These are phyloP conservation scores for Caenorhabditis auriculariae DNA, from an alignment of 2,888 invertebrate species.

Conservation along the genomic window DNA sequence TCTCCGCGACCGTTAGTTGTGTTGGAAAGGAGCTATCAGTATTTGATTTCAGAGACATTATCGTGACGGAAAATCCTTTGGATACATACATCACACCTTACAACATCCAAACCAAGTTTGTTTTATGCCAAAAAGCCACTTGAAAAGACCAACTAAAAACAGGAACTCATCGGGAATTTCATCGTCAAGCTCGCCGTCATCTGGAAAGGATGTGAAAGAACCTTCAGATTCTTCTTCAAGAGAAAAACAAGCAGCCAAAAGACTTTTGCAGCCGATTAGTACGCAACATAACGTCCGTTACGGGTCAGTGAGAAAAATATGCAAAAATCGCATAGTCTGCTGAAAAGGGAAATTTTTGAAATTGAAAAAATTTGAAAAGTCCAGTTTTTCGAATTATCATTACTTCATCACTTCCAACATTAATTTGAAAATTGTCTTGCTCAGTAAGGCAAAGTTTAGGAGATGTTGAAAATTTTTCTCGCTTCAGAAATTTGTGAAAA, in stretches of 20 bases:
- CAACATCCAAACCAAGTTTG: conserved; percentile 18
- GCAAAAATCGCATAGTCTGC: too few species aligned
- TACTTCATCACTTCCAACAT: too few species aligned
- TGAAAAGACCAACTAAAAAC: too few species aligned
- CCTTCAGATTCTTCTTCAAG: conserved; percentile 29
- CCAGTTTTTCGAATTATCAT: too few species aligned
- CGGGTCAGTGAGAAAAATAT: conserved; percentile 17
- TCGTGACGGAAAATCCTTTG: conserved; percentile 20
- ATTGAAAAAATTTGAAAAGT: too few species aligned
- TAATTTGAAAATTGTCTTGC: too few species aligned
- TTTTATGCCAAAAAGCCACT: not conserved
- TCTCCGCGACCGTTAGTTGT: not conserved
- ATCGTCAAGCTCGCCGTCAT: conserved; percentile 25
- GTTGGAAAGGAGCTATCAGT: not conserved
- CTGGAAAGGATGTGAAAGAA: conserved; percentile 13
- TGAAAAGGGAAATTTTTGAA: too few species aligned
- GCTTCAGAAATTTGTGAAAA: too few species aligned
- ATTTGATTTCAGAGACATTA: conserved; percentile 12
- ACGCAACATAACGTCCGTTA: conserved; percentile 33
- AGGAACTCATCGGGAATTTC: too few species aligned
- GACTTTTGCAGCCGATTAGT: conserved; percentile 34
- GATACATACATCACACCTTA: conserved; percentile 19
- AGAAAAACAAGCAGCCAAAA: conserved; percentile 31
- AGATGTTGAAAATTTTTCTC: too few species aligned
- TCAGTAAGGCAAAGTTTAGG: too few species aligned